These are phyloP conservation scores for Cichladusa arquata DNA, from an alignment of 2,113 vertebrate genomes.

Conservation along the genomic window DNA sequence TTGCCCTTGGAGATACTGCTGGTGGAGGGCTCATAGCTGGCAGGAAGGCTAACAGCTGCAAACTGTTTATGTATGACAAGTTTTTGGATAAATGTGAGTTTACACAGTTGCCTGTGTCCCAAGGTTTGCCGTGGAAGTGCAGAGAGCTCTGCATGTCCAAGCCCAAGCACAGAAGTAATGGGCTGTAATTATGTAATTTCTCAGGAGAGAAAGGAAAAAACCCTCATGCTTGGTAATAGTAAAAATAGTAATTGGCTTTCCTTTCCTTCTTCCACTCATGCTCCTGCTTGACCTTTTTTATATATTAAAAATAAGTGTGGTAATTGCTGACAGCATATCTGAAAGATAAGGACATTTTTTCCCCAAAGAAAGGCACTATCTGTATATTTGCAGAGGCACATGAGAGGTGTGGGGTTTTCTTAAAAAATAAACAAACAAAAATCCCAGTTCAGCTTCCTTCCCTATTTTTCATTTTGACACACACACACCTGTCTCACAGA, in stretches of 20 bases:
- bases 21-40: slow-evolving; percentile 24
- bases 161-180: slow-evolving; percentile 30
- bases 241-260: slow-evolving; percentile 7
- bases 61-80: slow-evolving; percentile 50
- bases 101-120: slow-evolving; percentile 44
- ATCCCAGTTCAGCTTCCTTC: neutral
- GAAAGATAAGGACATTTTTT: neutral
- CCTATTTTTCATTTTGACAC: neutral
- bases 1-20: slow-evolving; percentile 28
- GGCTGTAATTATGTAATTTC: slow-evolving; percentile 34
- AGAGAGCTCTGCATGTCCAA: slow-evolving; percentile 29
- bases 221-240: neutral
- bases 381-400: neutral
- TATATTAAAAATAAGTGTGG: neutral
- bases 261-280: neutral
- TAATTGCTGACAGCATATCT: neutral
- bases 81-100: slow-evolving; percentile 56
- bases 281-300: slow-evolving; percentile 1
- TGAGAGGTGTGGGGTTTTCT: neutral
- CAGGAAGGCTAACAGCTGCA: slow-evolving; percentile 62
- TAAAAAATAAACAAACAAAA: neutral
- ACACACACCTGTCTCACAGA: neutral
- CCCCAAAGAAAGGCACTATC: neutral
- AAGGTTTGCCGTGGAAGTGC: slow-evolving; percentile 31
- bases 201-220: slow-evolving; percentile 37